Evolutionary conservation across 2,797 vertebrate species (phyloP).

Genomic region (Bovichtus variegatus): DNA sequence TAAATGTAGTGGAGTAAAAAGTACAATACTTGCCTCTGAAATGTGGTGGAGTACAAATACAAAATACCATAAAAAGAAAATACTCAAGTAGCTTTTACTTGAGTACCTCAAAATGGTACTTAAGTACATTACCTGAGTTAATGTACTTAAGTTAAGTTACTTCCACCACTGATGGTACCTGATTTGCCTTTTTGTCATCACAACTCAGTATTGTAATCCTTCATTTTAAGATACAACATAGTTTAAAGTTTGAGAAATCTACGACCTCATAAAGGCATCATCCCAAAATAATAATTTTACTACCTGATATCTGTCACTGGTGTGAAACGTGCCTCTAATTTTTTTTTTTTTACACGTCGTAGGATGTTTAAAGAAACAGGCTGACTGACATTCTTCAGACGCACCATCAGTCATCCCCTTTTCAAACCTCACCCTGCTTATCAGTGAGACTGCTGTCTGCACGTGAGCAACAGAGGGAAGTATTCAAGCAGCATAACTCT

Average conservation of each 20-base stretch:
- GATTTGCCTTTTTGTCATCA: neutral
- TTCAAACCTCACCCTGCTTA: conserved; percentile 29
- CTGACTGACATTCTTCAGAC: conserved; percentile 6
- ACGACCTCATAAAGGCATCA: neutral
- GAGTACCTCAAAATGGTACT: too few species aligned
- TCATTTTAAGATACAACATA: neutral
- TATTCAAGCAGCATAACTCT: neutral
- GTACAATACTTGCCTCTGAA: too few species aligned
- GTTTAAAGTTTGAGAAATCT: neutral
- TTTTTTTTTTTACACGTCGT: neutral
- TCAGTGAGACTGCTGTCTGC: conserved; percentile 29
- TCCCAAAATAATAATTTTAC: neutral
- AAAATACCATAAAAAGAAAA: too few species aligned
- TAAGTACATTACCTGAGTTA: too few species aligned
- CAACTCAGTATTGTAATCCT: neutral
- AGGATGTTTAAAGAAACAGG: neutral
- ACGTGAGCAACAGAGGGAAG: neutral
- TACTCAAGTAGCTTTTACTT: too few species aligned
- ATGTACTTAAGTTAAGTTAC: too few species aligned
- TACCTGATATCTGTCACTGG: neutral
- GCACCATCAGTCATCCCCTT: neutral
- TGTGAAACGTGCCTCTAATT: neutral
- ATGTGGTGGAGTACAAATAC: too few species aligned
- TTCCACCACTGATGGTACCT: too few species aligned
- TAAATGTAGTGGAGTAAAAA: too few species aligned